phyloP scores from a whole-genome alignment of 1,140 invertebrate genomes.

The Solen grandis region DNA sequence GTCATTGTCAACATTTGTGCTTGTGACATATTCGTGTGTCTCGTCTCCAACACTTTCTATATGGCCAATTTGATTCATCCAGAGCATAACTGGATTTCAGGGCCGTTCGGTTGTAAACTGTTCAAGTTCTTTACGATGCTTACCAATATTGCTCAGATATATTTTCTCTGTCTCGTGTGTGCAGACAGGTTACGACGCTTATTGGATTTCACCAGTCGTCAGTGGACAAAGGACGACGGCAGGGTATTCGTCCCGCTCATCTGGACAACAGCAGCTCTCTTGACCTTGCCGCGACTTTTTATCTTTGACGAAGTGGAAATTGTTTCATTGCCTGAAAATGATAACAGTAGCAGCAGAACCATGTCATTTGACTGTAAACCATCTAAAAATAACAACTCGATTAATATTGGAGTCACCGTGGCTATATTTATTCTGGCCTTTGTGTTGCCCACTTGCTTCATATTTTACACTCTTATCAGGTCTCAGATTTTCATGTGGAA shows the following conservation, averaged over 20 bases:
- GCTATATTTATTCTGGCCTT: conserved; percentile 2
- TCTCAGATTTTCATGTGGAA: conserved; percentile 24
- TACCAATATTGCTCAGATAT: conserved; percentile 34
- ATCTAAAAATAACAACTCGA: not conserved
- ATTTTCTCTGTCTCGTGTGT: conserved; percentile 22
- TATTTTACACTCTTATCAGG: not conserved
- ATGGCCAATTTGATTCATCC: conserved; percentile 27
- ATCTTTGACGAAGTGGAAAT: conserved; percentile 22
- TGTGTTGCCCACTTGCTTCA: not conserved
- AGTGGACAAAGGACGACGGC: conserved; percentile 31
- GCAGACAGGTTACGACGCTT: conserved; percentile 13
- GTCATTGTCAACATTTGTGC: conserved; percentile 35
- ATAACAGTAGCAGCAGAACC: not conserved
- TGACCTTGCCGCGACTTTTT: conserved; percentile 5
- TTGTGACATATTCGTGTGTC: conserved; percentile 44
- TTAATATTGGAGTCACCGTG: not conserved
- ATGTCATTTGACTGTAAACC: conserved; percentile 2
- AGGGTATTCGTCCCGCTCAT: not conserved
- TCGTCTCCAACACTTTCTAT: conserved; percentile 40
- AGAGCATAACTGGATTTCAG: conserved; percentile 23
- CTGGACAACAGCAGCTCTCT: not conserved
- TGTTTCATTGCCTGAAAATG: not conserved
- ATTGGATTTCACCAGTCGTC: not conserved
- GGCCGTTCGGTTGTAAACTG: conserved; percentile 12
- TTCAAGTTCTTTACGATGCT: conserved; percentile 48